These are phyloP conservation scores for Caenorhabditis elegans DNA, from an alignment of 1,140 invertebrate species.

Conservation along the genomic window DNA sequence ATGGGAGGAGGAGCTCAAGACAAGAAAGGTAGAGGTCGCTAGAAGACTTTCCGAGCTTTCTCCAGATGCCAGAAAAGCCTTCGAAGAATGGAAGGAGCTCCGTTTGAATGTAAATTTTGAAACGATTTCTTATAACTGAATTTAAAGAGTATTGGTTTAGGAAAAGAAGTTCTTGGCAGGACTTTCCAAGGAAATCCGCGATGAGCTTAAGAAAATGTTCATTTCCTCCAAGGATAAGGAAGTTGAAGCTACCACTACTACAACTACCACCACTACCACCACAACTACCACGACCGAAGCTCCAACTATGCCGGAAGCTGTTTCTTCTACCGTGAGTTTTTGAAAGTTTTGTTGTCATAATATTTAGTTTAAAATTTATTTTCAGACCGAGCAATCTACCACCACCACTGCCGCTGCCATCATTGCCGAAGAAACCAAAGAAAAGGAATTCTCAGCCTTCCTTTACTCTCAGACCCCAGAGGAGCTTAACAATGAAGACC, in stretches of 20 bases:
- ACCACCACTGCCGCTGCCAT: conserved; percentile 17
- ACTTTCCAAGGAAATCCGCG: conserved; percentile 58
- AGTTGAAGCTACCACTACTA: neutral
- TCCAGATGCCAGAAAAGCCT: conserved; percentile 57
- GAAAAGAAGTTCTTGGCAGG: conserved; percentile 57
- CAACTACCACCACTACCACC: conserved; percentile 20
- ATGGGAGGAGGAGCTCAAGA: conserved; percentile 60
- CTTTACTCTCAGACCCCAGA: conserved; percentile 43
- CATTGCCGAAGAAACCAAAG: conserved; percentile 32
- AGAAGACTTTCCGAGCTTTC: conserved; percentile 51
- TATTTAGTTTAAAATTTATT: neutral
- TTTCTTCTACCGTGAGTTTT: conserved; percentile 7
- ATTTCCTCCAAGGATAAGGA: conserved; percentile 34
- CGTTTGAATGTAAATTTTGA: conserved; percentile 58
- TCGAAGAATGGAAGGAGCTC: conserved; percentile 59
- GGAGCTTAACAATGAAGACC: conserved; percentile 39
- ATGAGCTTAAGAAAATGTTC: conserved; percentile 58
- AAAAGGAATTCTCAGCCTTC: conserved; percentile 45
- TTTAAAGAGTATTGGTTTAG: neutral
- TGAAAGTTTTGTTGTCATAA: neutral
- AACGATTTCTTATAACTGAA: neutral
- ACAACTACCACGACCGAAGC: conserved; percentile 35
- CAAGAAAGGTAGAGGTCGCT: conserved; percentile 51
- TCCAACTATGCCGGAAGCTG: neutral
- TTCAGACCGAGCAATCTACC: neutral